Conservation (phyloP, 2,888 invertebrate species). For the Leistus spinibarbis region DNA sequence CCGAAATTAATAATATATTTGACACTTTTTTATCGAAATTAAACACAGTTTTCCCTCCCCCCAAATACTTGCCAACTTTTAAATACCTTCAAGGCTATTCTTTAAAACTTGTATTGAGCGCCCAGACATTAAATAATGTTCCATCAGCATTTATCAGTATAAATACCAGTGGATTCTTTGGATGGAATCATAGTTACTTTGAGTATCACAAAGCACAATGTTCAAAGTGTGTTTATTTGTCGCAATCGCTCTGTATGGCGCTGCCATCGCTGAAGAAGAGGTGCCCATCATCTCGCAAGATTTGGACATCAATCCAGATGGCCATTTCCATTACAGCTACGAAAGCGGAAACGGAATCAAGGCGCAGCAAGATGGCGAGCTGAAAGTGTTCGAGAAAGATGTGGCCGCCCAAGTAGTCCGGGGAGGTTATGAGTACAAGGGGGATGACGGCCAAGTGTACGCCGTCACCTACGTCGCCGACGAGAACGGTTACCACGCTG, state of each 20-base stretch:
- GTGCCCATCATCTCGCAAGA: conserved; percentile 62
- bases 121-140: conserved; percentile 8
- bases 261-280: conserved; percentile 24
- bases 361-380: conserved; percentile 64
- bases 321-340: conserved; percentile 64
- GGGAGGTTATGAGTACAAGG: conserved; percentile 58
- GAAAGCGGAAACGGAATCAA: conserved; percentile 68
- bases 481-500: conserved; percentile 63
- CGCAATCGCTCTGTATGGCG: conserved; percentile 27
- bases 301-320: conserved; percentile 60
- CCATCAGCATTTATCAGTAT: conserved; percentile 21
- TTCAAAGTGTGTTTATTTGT: conserved; percentile 54
- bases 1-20: conserved; percentile 25
- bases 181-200: neutral
- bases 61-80: neutral
- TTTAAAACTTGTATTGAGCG: neutral
- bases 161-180: conserved; percentile 10
- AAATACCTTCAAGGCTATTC: neutral
- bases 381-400: conserved; percentile 59
- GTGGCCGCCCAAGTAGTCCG: conserved; percentile 52
- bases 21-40: conserved; percentile 26
- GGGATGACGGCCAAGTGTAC: conserved; percentile 60
- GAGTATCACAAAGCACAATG: conserved; percentile 56
- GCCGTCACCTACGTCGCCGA: conserved; percentile 60
- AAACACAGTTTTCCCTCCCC: neutral